phyloP scores from a whole-genome alignment of 2,888 invertebrate genomes.

The Oegoconia quadripuncta region DNA sequence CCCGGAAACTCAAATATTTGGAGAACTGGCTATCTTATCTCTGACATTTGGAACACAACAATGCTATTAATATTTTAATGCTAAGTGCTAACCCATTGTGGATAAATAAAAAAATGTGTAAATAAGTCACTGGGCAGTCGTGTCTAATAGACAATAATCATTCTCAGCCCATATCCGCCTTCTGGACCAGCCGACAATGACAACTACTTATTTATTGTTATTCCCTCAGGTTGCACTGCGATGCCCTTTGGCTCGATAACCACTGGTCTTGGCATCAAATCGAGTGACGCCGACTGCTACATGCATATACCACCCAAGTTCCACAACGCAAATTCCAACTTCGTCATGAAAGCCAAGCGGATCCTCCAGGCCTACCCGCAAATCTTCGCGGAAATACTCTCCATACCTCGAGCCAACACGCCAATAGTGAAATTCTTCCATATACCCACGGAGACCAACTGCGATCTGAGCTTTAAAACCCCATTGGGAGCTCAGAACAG shows the following conservation, averaged over 20 bases:
- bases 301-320: slow-evolving; percentile 60
- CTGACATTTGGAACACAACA: no score
- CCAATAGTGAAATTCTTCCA: slow-evolving; percentile 89
- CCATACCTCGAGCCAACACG: slow-evolving; percentile 85
- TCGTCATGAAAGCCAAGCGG: slow-evolving; percentile 48
- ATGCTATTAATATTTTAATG: no score
- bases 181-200: no score
- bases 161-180: no score
- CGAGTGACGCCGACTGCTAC: slow-evolving; percentile 87
- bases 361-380: slow-evolving; percentile 51
- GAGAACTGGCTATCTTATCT: no score
- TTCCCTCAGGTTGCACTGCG: slow-evolving; percentile 50
- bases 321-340: slow-evolving; percentile 29
- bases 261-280: slow-evolving; percentile 83
- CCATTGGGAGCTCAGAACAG: slow-evolving; percentile 85
- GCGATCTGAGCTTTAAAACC: slow-evolving; percentile 87
- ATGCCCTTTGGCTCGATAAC: slow-evolving; percentile 86
- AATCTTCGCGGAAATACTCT: slow-evolving; percentile 76
- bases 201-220: no score
- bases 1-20: no score
- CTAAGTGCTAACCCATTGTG: no score
- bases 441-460: slow-evolving; percentile 77
- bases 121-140: no score
- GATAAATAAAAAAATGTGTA: no score
- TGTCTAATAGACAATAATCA: no score